phyloP scores from a whole-genome alignment of 2,797 vertebrate genomes.

The Silurus lanzhouensis region DNA sequence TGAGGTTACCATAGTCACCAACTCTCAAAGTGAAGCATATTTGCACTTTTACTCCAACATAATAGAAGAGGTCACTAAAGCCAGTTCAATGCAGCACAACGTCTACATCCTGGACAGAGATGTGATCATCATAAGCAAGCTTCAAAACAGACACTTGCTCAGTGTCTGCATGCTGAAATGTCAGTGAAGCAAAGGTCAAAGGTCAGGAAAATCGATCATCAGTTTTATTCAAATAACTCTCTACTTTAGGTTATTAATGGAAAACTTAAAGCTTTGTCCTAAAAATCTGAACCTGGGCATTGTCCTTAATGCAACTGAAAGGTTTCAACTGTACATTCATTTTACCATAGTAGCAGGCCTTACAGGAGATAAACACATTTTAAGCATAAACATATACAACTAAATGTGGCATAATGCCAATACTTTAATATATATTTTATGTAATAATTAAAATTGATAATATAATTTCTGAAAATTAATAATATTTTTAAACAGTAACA shows the following conservation, averaged over 20 bases:
- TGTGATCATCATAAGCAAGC: conserved; percentile 7
- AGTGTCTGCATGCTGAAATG: conserved; percentile 5
- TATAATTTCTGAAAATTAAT: neutral
- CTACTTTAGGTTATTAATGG: neutral
- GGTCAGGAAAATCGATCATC: neutral
- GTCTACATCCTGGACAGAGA: conserved; percentile 31
- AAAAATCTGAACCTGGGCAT: neutral
- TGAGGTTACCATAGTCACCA: conserved; percentile 59
- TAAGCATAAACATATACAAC: neutral
- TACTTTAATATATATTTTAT: no score
- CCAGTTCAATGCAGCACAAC: conserved; percentile 46
- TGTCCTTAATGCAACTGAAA: neutral
- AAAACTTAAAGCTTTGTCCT: neutral
- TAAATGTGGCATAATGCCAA: no score
- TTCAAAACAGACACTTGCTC: neutral
- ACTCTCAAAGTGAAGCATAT: conserved; percentile 41
- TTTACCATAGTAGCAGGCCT: neutral
- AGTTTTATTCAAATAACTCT: neutral
- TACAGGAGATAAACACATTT: neutral
- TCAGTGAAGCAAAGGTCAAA: neutral
- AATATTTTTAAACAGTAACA: neutral
- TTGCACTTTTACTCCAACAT: conserved; percentile 52
- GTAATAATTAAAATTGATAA: no score
- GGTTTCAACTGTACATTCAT: neutral
- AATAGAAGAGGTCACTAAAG: conserved; percentile 45